A percentile compares a stretch with the other conserved stretches of the same genome.
Evolutionary conservation across 2,888 invertebrate species (phyloP).

Genomic region (Meteorus colon): DNA sequence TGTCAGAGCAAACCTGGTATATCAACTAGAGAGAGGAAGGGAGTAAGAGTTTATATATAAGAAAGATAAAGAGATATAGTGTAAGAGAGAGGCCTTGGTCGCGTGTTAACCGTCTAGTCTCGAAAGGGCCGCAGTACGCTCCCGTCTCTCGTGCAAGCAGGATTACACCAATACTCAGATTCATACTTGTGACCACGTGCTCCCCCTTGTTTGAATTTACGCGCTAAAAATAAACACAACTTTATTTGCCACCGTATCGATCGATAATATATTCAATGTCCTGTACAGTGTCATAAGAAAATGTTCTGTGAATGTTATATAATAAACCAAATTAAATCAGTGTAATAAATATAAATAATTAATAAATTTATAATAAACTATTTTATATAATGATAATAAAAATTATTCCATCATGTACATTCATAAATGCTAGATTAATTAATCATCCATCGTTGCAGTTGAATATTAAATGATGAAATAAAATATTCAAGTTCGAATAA

Average conservation of each 20-base stretch:
- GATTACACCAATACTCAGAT: constrained; percentile 63
- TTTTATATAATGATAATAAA: too few species aligned
- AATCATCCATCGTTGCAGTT: not conserved
- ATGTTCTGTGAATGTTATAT: not conserved
- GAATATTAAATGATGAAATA: constrained; percentile 8
- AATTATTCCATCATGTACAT: too few species aligned
- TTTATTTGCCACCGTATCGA: too few species aligned
- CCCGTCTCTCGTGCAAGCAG: constrained; percentile 69
- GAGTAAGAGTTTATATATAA: constrained; percentile 7
- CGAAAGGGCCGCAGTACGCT: constrained; percentile 65
- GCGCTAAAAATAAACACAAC: constrained; percentile 5
- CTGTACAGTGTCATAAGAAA: not conserved
- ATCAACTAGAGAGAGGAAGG: constrained; percentile 46
- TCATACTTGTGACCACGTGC: constrained; percentile 51
- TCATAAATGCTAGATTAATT: too few species aligned
- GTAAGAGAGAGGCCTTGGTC: constrained; percentile 48
- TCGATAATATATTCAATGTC: not conserved
- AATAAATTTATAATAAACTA: too few species aligned
- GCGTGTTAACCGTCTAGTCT: constrained; percentile 65
- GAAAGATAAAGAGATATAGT: constrained; percentile 39
- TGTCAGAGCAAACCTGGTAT: constrained; percentile 21
- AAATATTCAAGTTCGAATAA: constrained; percentile 26
- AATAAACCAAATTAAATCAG: too few species aligned
- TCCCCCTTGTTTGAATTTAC: constrained; percentile 33
- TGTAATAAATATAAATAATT: too few species aligned